A percentile compares a stretch with the other conserved stretches of the same genome.
Conservation (phyloP, 2,888 invertebrate species). For the Trileptium ribeirensis region DNA sequence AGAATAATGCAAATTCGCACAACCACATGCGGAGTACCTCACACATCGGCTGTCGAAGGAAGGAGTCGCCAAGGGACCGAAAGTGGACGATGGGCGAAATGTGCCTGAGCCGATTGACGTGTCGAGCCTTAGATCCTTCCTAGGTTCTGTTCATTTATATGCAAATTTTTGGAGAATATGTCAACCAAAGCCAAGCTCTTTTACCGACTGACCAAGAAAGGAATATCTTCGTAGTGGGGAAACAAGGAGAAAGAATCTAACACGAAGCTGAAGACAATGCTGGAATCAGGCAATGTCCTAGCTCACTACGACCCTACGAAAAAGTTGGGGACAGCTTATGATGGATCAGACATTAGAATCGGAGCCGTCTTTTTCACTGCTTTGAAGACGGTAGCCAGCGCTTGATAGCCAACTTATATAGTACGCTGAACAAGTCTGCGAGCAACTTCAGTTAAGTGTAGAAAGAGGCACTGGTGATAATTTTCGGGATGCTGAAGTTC, state of each 20-base stretch:
- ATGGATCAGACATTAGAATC: constrained; percentile 19
- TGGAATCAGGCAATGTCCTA: not conserved
- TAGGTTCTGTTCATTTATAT: not conserved
- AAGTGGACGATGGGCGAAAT: constrained; percentile 24
- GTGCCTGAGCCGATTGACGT: constrained; percentile 10
- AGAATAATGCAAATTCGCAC: constrained; percentile 24
- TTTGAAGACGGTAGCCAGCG: constrained; percentile 26
- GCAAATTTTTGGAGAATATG: not conserved
- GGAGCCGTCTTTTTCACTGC: constrained; percentile 28
- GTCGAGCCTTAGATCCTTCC: not conserved
- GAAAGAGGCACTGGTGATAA: constrained; percentile 36
- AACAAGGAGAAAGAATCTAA: not conserved
- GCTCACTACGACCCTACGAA: not conserved
- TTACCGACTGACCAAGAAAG: not conserved
- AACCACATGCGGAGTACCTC: not conserved
- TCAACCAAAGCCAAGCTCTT: not conserved
- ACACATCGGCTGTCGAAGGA: constrained; percentile 16
- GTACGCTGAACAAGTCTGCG: constrained; percentile 33
- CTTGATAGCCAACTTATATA: constrained; percentile 37
- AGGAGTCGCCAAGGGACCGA: constrained; percentile 22
- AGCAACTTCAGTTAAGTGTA: constrained; percentile 37
- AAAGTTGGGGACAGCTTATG: not conserved
- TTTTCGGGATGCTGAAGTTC: constrained; percentile 37
- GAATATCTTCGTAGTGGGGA: not conserved
- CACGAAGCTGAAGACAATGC: not conserved